Conservation (phyloP, 23 tunicate genomes). For the Styela plicata region DNA sequence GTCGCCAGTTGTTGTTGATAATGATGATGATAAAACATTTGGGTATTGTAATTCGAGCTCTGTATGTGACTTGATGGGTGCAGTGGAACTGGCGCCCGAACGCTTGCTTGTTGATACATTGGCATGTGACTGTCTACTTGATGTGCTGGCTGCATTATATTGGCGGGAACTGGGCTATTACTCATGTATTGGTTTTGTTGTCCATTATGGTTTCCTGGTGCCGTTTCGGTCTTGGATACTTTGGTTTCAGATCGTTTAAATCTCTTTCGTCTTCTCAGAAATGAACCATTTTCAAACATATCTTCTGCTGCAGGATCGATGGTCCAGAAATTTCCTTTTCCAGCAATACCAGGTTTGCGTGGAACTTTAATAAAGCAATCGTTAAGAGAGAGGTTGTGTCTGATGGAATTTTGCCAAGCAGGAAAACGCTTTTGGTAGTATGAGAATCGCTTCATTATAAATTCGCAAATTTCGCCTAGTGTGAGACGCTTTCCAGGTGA, state of each 20-base stretch:
- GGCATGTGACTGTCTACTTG: too few species aligned
- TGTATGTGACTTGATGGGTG: too few species aligned
- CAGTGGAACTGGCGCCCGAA: too few species aligned
- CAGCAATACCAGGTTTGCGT: neutral
- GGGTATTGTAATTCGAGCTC: too few species aligned
- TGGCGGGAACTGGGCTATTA: too few species aligned
- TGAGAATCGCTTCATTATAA: neutral
- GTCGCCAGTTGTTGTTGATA: neutral
- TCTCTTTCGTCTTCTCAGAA: constrained; percentile 6
- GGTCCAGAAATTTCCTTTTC: constrained; percentile 15
- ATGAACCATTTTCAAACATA: constrained; percentile 17
- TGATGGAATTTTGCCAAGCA: constrained; percentile 17
- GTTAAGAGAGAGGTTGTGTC: neutral
- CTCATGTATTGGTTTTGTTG: neutral
- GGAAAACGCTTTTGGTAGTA: constrained; percentile 20
- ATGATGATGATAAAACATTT: too few species aligned
- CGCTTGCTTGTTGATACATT: too few species aligned
- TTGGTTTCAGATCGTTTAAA: neutral
- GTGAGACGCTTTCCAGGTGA: constrained; percentile 1
- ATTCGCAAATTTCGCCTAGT: constrained; percentile 6
- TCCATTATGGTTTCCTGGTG: neutral
- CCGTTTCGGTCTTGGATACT: neutral
- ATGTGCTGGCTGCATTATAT: too few species aligned
- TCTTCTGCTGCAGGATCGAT: constrained; percentile 16
- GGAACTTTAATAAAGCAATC: constrained; percentile 15